phyloP scores from a whole-genome alignment of 1,140 invertebrate species.

The Solenopsis invicta region DNA sequence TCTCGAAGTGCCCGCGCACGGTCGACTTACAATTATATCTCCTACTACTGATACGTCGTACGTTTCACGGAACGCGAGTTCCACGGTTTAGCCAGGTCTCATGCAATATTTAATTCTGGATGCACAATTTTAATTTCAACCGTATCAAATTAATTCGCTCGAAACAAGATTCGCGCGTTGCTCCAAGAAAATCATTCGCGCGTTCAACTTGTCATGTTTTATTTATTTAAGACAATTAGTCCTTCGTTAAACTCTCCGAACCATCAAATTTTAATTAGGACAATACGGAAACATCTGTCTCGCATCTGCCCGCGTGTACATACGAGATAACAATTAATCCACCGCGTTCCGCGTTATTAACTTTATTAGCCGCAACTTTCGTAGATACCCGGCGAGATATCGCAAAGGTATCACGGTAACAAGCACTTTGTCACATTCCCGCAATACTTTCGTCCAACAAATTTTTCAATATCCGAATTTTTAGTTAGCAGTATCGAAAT shows the following conservation, averaged over 20 bases:
- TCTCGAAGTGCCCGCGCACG: neutral
- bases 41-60: no score
- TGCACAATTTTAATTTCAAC: neutral
- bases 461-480: slow-evolving; percentile 7
- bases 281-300: slow-evolving; percentile 26
- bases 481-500: neutral
- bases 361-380: neutral
- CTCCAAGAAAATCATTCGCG: neutral
- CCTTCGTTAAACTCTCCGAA: neutral
- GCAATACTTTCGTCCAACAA: neutral
- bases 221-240: slow-evolving; percentile 7
- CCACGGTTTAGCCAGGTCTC: neutral
- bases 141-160: neutral
- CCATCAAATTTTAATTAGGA: slow-evolving; percentile 20
- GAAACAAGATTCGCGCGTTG: neutral
- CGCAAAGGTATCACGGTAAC: neutral
- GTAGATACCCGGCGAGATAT: neutral
- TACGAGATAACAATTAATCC: slow-evolving; percentile 30
- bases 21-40: neutral
- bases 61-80: neutral
- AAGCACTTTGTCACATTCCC: neutral
- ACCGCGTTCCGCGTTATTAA: neutral
- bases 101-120: neutral
- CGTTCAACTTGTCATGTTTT: neutral
- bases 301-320: slow-evolving; percentile 27